These are phyloP conservation scores for Bombus ignitus DNA, from an alignment of 1,140 invertebrate species.

Conservation along the genomic window DNA sequence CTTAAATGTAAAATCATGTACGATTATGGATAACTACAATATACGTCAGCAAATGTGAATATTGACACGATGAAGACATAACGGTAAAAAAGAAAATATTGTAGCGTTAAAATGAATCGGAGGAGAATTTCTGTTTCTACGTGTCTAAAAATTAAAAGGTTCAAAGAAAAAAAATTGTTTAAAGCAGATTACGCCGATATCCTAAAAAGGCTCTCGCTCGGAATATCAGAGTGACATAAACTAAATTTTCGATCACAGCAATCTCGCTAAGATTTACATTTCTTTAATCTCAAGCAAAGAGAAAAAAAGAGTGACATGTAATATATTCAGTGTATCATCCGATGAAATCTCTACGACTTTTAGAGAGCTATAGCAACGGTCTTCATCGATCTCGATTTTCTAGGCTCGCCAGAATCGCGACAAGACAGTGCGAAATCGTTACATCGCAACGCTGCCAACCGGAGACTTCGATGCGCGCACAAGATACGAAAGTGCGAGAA, in stretches of 20 bases:
- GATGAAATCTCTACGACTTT: neutral
- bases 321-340: neutral
- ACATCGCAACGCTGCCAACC: neutral
- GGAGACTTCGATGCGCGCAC: constrained; percentile 18
- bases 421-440: neutral
- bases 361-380: neutral
- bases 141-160: neutral
- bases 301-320: neutral
- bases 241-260: neutral
- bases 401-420: neutral
- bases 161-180: neutral
- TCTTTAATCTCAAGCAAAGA: neutral
- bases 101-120: neutral
- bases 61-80: neutral
- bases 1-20: neutral
- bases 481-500: neutral
- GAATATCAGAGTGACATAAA: neutral
- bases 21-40: neutral
- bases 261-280: neutral
- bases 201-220: neutral
- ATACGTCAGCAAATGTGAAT: neutral
- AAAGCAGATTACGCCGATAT: neutral
- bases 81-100: neutral
- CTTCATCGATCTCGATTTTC: constrained; percentile 1
- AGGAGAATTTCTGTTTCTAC: too few relatives aligned